A percentile compares a stretch with the other conserved stretches of the same genome.
These are phyloP conservation scores for Fragum fragum DNA, from an alignment of 2,888 invertebrate genomes.

Conservation along the genomic window DNA sequence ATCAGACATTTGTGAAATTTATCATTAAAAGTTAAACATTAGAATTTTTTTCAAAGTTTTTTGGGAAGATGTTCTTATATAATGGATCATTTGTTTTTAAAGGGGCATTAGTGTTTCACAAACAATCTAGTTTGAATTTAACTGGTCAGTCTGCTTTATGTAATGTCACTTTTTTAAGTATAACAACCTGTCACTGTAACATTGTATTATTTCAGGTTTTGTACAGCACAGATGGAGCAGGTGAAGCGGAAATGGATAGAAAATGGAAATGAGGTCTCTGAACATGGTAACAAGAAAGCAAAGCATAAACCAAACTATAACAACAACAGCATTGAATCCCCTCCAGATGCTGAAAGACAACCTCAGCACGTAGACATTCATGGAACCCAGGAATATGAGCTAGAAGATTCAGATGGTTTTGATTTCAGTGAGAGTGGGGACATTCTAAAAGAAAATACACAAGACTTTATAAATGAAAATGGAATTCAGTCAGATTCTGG, in stretches of 20 bases:
- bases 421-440: slow-evolving; percentile 27
- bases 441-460: slow-evolving; percentile 22
- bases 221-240: not conserved
- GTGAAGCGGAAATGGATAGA: not conserved
- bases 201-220: too few relatives aligned
- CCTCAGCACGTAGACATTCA: slow-evolving; percentile 19
- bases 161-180: too few relatives aligned
- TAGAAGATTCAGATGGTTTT: slow-evolving; percentile 46
- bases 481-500: not conserved
- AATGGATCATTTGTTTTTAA: too few relatives aligned
- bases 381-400: slow-evolving; percentile 53
- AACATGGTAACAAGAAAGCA: not conserved
- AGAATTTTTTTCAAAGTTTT: too few relatives aligned
- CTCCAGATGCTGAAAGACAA: not conserved
- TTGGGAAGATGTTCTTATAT: too few relatives aligned
- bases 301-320: not conserved
- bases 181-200: too few relatives aligned
- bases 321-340: slow-evolving; percentile 6
- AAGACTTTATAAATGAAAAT: slow-evolving; percentile 26
- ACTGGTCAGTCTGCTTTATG: too few relatives aligned
- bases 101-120: too few relatives aligned
- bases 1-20: too few relatives aligned
- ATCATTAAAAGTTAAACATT: too few relatives aligned
- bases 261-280: not conserved
- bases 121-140: too few relatives aligned